These are phyloP conservation scores for Tipula vernalis DNA, from an alignment of 2,888 invertebrate genomes.

Conservation along the genomic window DNA sequence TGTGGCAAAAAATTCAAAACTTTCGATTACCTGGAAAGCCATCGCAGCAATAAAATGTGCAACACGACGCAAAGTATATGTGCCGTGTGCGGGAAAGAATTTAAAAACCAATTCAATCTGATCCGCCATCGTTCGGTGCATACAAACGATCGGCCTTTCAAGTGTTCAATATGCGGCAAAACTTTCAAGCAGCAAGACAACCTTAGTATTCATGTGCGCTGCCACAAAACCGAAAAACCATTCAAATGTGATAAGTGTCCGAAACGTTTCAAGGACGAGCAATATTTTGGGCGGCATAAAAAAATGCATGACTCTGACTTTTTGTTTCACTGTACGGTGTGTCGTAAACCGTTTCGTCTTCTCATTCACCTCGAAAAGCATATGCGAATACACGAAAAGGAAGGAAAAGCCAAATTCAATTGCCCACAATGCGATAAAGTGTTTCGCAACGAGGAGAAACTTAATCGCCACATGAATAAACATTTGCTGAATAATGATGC, in stretches of 20 bases:
- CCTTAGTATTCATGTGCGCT: background rate
- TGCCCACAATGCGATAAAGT: background rate
- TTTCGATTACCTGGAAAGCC: background rate
- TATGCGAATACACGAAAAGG: background rate
- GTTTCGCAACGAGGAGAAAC: background rate
- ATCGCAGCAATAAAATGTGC: constrained; percentile 4
- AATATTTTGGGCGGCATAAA: background rate
- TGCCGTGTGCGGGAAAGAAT: background rate
- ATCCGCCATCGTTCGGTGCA: constrained; percentile 4
- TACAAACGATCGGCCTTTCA: background rate
- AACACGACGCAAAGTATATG: background rate
- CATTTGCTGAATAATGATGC: background rate
- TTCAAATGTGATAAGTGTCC: constrained; percentile 10
- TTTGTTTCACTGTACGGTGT: background rate
- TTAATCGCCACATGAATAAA: background rate
- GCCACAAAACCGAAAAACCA: background rate
- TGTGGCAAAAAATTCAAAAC: constrained; percentile 9
- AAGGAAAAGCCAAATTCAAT: background rate
- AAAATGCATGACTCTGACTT: background rate
- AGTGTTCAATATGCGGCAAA: constrained; percentile 7
- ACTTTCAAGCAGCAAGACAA: constrained; percentile 5
- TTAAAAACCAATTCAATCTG: constrained; percentile 6
- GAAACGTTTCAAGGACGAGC: background rate
- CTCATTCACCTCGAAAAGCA: background rate
- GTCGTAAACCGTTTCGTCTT: background rate